These are phyloP conservation scores for Epicauta chinensis DNA, from an alignment of 1,140 invertebrate species.

Conservation along the genomic window DNA sequence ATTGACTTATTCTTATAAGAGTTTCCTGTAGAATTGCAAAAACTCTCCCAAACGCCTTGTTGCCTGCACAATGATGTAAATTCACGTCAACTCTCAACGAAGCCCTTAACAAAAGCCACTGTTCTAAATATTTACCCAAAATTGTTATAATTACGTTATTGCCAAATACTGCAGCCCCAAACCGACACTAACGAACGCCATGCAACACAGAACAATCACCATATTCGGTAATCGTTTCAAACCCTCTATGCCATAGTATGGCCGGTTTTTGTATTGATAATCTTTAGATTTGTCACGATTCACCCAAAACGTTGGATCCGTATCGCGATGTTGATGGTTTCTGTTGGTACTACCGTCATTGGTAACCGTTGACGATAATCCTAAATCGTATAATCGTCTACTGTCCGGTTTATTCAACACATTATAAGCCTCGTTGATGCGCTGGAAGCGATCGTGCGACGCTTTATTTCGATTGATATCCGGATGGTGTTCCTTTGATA, in stretches of 20 bases:
- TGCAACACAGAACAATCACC: conserved; percentile 48
- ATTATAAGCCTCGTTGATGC: conserved; percentile 51
- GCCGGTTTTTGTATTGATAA: conserved; percentile 34
- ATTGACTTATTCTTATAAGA: too few relatives aligned
- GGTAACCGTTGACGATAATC: conserved; percentile 11
- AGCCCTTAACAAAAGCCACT: too few relatives aligned
- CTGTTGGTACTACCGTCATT: too few relatives aligned
- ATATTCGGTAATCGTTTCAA: conserved; percentile 50
- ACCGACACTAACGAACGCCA: conserved; percentile 47
- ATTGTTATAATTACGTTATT: conserved; percentile 45
- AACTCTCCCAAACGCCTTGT: too few relatives aligned
- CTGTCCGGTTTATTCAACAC: conserved; percentile 45
- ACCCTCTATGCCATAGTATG: conserved; percentile 55
- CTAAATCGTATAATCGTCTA: conserved; percentile 46
- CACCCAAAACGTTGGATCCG: conserved; percentile 30
- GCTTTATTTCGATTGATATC: conserved; percentile 44
- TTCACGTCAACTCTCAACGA: too few relatives aligned
- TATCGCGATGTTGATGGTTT: conserved; percentile 21
- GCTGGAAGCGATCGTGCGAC: conserved; percentile 47
- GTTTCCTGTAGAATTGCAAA: too few relatives aligned
- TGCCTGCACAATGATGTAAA: too few relatives aligned
- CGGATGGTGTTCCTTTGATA: conserved; percentile 49
- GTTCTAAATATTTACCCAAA: too few relatives aligned
- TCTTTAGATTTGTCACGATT: conserved; percentile 36
- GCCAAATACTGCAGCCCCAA: conserved; percentile 49